Evolutionary conservation across 2,888 invertebrate species (phyloP), one percentile per base, ranked within the genome.

Genomic region (Stramonita haemastoma): DNA sequence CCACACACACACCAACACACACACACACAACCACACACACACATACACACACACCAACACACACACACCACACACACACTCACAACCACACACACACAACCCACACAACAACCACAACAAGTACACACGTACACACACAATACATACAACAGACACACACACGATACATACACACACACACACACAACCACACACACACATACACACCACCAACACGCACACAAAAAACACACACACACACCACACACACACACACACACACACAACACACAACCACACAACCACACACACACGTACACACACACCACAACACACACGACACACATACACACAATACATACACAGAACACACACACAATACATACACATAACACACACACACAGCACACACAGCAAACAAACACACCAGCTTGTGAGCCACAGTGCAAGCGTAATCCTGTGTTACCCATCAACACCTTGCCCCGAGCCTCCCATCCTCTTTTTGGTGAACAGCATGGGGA

Each of bases 381-480:
- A n/a, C n/a, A n/a, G n/a, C n/a, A n/a, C n/a, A n/a, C n/a, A n/a
- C n/a, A n/a, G n/a, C n/a, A n/a, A n/a, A n/a, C n/a, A n/a, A 29
- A 8, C 81, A 26, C 19, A 95, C 95, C 95, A 90, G 93, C 91
- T 91, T 95, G 94, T 56, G 95, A 95, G 11, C 95, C 90, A 57
- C 95, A 91, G 46, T 94, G 94, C 22, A 96, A 73, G 95, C 94
- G 88, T 93, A 94, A 89, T 96, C 96, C 88, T 95, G 93, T 15
- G 94, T 94, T 1, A 93, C 36, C 22, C 95, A 90, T 6, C 94
- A 91, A 36, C 94, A 86, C 86, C 94, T 94, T 90, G 94, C 94
- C 0, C 92, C 94, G 79, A 94, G 90, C 29, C 92, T 91, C 0
- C 94, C 94, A 91, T 95, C 95, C 89, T 94, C 92, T 94, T 94